Base-by-base conservation (phyloP, 2,797 vertebrate species). In the Crotalus adamanteus region DNA sequence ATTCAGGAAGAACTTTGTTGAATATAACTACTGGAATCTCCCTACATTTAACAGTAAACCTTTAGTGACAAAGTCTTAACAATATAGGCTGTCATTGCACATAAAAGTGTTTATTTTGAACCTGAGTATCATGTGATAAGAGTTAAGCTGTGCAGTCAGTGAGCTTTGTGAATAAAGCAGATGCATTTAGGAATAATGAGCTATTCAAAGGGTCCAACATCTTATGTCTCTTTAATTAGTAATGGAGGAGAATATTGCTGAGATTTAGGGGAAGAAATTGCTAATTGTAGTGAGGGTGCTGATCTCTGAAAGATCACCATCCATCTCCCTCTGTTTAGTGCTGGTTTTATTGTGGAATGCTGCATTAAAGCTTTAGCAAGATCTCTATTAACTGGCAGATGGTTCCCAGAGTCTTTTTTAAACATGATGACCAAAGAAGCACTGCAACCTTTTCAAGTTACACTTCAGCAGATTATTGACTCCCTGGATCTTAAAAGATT, bases 361-460 rank as follows among this genome's bases (percentile, higher is more conserved):
- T 95, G 94, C 95, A 94, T 94, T 94, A 95, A 95, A 93, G 86
- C 93, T 93, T 94, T 94, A 85, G 47, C 92, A 94, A 96, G 91
- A 85, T 93, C 94, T 93, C 95, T 96, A 96, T 96, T 96, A 96
- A 92, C 92, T 94, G 94, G 91, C 96, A 96, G 96, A 96, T 96
- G 95, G 94, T 95, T 96, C 87, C 93, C 92, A 95, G 94, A 94
- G 93, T 92, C 51, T 85, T 94, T 94, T 96, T 95, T 93, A 96
- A 90, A 96, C 94, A 93, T 94, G 94, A 94, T 22, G 26, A 63
- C 69, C 85, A 95, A 92, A 94, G 65, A 95, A 96, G 94, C 90
- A 94, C 92, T 93, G 92, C 87, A 94, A 88, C 92, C 92, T 92
- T 95, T 95, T 96, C 78, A 92, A 95, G 89, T 92, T 95, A 87